These are phyloP conservation scores for Petrolisthes manimaculis DNA, from an alignment of 2,888 invertebrate genomes.

Conservation along the genomic window DNA sequence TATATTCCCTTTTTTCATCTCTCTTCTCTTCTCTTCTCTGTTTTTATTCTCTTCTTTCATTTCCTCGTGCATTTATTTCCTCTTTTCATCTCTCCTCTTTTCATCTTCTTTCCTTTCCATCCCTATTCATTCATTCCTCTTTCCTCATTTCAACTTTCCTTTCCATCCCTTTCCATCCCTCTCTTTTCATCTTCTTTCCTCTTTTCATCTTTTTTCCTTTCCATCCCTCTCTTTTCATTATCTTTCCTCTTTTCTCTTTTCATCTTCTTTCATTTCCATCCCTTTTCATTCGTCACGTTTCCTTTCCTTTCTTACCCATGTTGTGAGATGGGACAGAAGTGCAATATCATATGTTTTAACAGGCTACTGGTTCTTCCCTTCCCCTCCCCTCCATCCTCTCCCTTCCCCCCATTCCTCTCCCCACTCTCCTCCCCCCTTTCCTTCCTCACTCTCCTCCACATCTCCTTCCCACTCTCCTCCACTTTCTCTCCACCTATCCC, in stretches of 20 bases:
- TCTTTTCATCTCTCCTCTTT: no score
- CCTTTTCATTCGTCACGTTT: background rate
- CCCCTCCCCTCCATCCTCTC: background rate
- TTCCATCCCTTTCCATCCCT: background rate
- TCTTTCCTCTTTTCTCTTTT: background rate
- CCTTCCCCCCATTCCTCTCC: background rate
- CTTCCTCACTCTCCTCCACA: background rate
- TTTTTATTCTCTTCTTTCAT: slow-evolving; percentile 5
- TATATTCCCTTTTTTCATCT: no score
- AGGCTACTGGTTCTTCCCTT: background rate
- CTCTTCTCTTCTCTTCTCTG: background rate
- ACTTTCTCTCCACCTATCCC: background rate
- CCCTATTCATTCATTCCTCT: background rate
- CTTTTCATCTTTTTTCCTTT: background rate
- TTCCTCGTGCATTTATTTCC: background rate
- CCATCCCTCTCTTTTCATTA: background rate
- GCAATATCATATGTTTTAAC: no score
- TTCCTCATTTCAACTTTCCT: background rate
- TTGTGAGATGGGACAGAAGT: no score
- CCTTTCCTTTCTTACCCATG: background rate
- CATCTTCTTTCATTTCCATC: background rate
- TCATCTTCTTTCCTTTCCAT: background rate
- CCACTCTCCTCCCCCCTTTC: background rate
- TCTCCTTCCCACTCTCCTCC: background rate
- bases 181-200: background rate